Evolutionary conservation across 2,888 invertebrate species (phyloP).

Genomic region (Epinotia nisella): DNA sequence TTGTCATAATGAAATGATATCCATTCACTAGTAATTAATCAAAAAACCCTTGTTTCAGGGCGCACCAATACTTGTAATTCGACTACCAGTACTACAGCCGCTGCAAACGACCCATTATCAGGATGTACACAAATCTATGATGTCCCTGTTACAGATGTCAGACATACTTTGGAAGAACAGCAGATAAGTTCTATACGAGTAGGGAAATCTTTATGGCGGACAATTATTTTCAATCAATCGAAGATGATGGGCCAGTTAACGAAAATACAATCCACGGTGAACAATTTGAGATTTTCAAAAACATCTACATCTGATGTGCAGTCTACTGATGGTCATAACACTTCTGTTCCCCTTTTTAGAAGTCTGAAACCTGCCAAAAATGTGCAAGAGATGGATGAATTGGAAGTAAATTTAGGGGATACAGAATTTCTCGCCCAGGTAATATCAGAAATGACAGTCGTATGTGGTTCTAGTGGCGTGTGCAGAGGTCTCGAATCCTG

Average conservation of each 20-base stretch:
- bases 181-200: not conserved
- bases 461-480: slow-evolving; percentile 20
- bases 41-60: not conserved
- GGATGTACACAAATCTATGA: not conserved
- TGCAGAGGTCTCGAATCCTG: slow-evolving; percentile 29
- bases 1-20: not conserved
- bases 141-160: not conserved
- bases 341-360: not conserved
- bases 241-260: slow-evolving; percentile 27
- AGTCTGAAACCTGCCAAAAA: slow-evolving; percentile 30
- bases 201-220: slow-evolving; percentile 3
- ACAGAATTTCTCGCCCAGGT: slow-evolving; percentile 23
- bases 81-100: not conserved
- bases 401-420: slow-evolving; percentile 36
- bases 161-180: not conserved
- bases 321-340: not conserved
- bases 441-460: slow-evolving; percentile 26
- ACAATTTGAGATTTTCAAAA: not conserved
- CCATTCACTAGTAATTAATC: not conserved
- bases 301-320: not conserved
- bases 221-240: slow-evolving; percentile 33
- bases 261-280: slow-evolving; percentile 22
- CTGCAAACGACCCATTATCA: not conserved
- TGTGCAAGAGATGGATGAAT: slow-evolving; percentile 32
- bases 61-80: not conserved